phyloP scores from a whole-genome alignment of 2,797 vertebrate genomes.

The Pipistrellus pygmaeus region DNA sequence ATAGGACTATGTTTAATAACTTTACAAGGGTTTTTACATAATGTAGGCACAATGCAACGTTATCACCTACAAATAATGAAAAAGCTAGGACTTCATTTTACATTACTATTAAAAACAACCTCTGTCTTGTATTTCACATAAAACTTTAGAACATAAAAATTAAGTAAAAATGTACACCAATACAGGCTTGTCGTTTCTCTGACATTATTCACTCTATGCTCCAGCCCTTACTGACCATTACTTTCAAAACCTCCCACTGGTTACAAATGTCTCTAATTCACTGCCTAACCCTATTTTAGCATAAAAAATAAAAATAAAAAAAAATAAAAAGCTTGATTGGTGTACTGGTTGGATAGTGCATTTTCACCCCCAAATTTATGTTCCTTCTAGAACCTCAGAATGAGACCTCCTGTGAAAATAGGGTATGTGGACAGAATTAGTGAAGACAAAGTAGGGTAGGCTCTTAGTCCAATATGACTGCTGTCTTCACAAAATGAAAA shows the following conservation, averaged over 20 bases:
- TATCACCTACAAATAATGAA: background rate
- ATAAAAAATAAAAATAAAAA: background rate
- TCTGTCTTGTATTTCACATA: background rate
- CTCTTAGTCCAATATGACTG: background rate
- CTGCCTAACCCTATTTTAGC: background rate
- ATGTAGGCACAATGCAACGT: background rate
- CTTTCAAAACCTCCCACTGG: background rate
- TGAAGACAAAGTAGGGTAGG: background rate
- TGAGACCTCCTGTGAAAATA: background rate
- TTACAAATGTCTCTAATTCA: background rate
- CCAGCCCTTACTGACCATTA: background rate
- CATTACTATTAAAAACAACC: background rate
- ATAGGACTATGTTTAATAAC: background rate
- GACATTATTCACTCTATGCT: background rate
- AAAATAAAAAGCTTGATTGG: background rate
- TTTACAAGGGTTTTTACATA: background rate
- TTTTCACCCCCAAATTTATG: no score
- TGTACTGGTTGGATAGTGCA: background rate
- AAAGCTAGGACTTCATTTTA: background rate
- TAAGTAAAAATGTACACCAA: background rate
- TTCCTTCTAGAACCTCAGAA: background rate
- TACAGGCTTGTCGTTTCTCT: background rate
- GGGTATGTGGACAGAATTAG: background rate
- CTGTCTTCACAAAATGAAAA: background rate
- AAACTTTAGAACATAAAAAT: background rate